Base-by-base conservation (phyloP, 2,888 invertebrate species). In the Odontocerum albicorne region DNA sequence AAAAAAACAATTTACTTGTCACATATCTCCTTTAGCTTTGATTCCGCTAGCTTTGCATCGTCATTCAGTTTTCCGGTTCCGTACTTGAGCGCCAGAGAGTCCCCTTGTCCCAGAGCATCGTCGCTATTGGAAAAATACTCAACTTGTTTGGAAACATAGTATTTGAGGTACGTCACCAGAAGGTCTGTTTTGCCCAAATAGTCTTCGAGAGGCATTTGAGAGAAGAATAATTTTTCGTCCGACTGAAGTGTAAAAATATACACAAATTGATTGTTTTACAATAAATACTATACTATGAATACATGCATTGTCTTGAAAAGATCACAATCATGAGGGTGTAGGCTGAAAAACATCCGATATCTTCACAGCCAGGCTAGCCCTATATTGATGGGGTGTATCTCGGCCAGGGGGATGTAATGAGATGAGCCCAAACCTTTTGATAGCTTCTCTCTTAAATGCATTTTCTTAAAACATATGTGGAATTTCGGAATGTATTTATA, bases 1-100 rank as follows among this genome's bases (percentile, higher is more conserved):
- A n/a, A n/a, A n/a, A n/a, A n/a, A n/a, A n/a, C n/a, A n/a, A 22
- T 36, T 52, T 50, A 55, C 55, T 55, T 55, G 15, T 55, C 42
- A 21, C 44, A 55, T n/a, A 16, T 31, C n/a, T 50, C 50, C 32
- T 21, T 44, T 8, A 55, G 32, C 19, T 55, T 55, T n/a, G 27
- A 17, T 21, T 55, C 49, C 13, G 50, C 45, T 17, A 16, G 19
- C 16, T 35, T 49, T 4, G 44, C 20, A 12, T 55, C 55, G 4
- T 33, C 19, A 19, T 36, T 43, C 13, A 49, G 12, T 12, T 47
- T 36, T 10, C 13, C 13, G 4, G 21, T n/a, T 1, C 13, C 16
- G 13, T 20, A 21, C 15, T 7, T 20, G n/a, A 10, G 4, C 8
- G 15, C 8, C 4, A 10, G 7, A 33, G 22, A 42, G 10, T 45